Conservation (phyloP, 2,888 invertebrate species). For the Steromphala cineraria region DNA sequence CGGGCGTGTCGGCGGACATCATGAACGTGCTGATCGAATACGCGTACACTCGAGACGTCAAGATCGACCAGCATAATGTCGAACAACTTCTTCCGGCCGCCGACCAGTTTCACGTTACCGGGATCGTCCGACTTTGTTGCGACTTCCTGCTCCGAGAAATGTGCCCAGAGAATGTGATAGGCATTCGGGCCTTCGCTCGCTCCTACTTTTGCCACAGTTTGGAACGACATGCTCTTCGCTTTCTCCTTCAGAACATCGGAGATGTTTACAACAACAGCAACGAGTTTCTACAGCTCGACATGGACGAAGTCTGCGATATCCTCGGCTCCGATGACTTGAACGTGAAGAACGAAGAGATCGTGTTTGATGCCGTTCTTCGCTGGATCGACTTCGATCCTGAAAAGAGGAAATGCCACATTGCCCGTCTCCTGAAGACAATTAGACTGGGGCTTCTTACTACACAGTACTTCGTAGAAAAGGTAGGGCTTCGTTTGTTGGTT, state of each 20-base stretch:
- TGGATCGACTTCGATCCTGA: constrained; percentile 90
- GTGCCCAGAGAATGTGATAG: constrained; percentile 87
- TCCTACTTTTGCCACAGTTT: constrained; percentile 85
- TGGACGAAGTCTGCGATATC: constrained; percentile 59
- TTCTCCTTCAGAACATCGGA: constrained; percentile 79
- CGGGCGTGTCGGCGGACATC: constrained; percentile 86
- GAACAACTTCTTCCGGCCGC: constrained; percentile 84
- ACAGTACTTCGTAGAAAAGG: constrained; percentile 89
- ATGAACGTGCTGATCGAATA: constrained; percentile 88
- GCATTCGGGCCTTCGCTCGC: constrained; percentile 88
- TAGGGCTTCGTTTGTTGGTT: neutral
- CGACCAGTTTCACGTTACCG: constrained; percentile 90
- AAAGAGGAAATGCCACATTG: constrained; percentile 84
- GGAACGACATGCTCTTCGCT: constrained; percentile 82
- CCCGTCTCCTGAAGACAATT: constrained; percentile 77
- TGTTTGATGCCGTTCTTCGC: constrained; percentile 78
- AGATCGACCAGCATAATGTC: constrained; percentile 86
- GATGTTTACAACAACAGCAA: constrained; percentile 61
- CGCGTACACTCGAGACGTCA: constrained; percentile 87
- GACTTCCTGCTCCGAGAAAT: constrained; percentile 84
- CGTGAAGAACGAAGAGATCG: constrained; percentile 72
- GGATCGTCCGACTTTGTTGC: constrained; percentile 88
- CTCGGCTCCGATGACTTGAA: constrained; percentile 71
- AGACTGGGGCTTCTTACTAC: constrained; percentile 84
- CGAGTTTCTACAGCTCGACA: constrained; percentile 78